Evolutionary conservation across 2,113 vertebrate genomes (phyloP), one percentile per base, ranked within the genome.

Genomic region (Bufo gargarizans): DNA sequence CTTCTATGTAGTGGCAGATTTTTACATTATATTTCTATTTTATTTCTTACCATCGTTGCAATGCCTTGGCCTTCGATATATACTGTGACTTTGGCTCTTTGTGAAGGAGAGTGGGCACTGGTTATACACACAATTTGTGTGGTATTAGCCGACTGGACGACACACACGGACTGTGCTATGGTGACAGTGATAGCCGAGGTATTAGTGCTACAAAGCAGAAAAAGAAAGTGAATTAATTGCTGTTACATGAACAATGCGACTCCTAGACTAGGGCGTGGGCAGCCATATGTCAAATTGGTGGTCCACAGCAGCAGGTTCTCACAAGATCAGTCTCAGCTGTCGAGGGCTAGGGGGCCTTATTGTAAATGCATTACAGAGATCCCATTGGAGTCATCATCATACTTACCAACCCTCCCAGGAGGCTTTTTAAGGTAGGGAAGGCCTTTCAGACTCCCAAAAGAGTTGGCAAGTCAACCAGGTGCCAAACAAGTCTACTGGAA

Each of bases 61-160:
- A 93, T 83, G 91, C 96, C 96, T 4, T n/a, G 89, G 84, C 91
- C 90, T 80, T 90, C 88, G 61, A 96, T 89, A 88, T 88, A 89
- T 56, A 97, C 92, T 0, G 59, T 58, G 86, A 97, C 94, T 71
- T 92, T 92, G 49, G 94, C 90, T 86, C 93, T 85, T 91, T 96
- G 96, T 10, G 97, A 96, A 59, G 82, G 91, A 2, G 69, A 80
- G 55, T 96, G 95, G 19, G 94, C 50, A 0, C 89, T 93, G 0
- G 96, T 97, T 90, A 94, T 77, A 77, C 97, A 97, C 83, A 96
- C 71, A 86, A 97, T 94, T 69, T 92, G 89, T 0, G 95, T 96
- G 89, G 59, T 85, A 91, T 93, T 97, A 85, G 92, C 22, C 55
- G 92, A 95, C 8, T 92, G 90, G 8, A 96, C 81, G 61, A 94